Percentiles rank a stretch among this genome's conserved stretches.
phyloP scores from a whole-genome alignment of 1,140 invertebrate genomes.

The Homarus americanus region DNA sequence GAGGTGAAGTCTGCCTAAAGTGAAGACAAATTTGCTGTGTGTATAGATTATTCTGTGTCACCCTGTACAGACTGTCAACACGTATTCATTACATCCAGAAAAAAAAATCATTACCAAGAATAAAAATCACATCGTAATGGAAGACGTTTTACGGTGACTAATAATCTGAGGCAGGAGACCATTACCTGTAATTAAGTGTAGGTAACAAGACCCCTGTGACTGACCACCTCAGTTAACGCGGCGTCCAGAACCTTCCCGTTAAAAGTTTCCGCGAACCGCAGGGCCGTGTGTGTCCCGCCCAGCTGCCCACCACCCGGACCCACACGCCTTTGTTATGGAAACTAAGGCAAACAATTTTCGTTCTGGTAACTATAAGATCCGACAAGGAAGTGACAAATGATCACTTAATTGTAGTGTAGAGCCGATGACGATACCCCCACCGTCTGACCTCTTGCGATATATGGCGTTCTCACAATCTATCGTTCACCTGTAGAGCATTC shows the following conservation, averaged over 20 bases:
- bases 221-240: neutral
- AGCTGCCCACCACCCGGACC: neutral
- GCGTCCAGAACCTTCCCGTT: neutral
- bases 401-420: slow-evolving; percentile 53
- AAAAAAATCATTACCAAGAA: no score
- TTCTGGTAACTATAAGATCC: slow-evolving; percentile 30
- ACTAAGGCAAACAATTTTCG: slow-evolving; percentile 58
- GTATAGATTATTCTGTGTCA: no score
- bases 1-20: no score
- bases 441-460: neutral
- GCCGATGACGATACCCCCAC: neutral
- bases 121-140: no score
- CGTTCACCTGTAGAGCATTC: neutral
- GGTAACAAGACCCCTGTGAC: slow-evolving; percentile 25
- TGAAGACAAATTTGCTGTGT: no score
- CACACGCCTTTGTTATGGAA: slow-evolving; percentile 48
- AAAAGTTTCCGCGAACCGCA: neutral
- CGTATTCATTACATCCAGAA: no score
- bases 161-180: no score
- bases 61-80: no score
- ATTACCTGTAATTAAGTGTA: slow-evolving; percentile 35
- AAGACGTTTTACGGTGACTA: no score
- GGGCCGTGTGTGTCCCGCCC: neutral
- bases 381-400: slow-evolving; percentile 60
- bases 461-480: neutral